Conservation (phyloP, 1,140 invertebrate genomes). For the Plutomurus gul region DNA sequence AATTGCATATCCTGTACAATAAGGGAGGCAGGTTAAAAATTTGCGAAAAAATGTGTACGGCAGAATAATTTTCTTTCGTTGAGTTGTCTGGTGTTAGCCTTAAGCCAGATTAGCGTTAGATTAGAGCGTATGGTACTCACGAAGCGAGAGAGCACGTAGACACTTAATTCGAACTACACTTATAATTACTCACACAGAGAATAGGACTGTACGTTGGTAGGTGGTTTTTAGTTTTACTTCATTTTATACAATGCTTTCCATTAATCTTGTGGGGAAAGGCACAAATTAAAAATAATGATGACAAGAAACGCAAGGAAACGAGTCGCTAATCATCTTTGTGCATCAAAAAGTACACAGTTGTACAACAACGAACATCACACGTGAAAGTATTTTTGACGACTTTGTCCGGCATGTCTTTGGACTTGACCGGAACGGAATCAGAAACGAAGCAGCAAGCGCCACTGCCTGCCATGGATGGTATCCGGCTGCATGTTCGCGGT, state of each 20-base stretch:
- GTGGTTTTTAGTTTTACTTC: conserved; percentile 15
- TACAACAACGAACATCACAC: background rate
- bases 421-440: too few species aligned
- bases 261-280: conserved; percentile 24
- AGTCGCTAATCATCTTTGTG: conserved; percentile 20
- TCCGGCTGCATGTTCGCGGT: too few species aligned
- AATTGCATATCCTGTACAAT: background rate
- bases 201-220: background rate
- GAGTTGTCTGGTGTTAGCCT: conserved; percentile 22
- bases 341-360: too few species aligned
- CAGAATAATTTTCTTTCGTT: conserved; percentile 21
- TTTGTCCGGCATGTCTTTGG: conserved; percentile 1
- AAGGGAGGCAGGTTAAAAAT: conserved; percentile 22
- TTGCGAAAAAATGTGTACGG: conserved; percentile 5
- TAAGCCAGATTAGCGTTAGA: conserved; percentile 12
- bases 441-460: too few species aligned
- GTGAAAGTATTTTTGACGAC: background rate
- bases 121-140: conserved; percentile 11
- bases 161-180: conserved; percentile 17
- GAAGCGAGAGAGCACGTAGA: conserved; percentile 18
- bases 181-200: conserved; percentile 23
- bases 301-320: conserved; percentile 21
- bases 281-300: conserved; percentile 28
- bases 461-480: too few species aligned
- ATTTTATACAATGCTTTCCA: conserved; percentile 21